These are phyloP conservation scores for Anthoscopus minutus DNA, from an alignment of 2,113 vertebrate species.

Conservation along the genomic window DNA sequence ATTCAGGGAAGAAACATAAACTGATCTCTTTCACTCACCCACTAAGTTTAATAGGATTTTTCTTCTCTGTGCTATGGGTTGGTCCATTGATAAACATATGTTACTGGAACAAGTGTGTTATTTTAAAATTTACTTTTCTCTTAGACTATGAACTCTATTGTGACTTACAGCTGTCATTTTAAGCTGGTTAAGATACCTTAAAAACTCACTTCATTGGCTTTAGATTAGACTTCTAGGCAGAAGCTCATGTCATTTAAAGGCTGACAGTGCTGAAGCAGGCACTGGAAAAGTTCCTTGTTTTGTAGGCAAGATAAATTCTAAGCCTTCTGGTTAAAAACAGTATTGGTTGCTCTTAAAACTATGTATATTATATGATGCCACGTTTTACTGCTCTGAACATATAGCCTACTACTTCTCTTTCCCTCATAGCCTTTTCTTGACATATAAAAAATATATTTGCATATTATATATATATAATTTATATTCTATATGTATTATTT, in stretches of 20 bases:
- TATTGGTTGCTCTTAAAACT: background rate
- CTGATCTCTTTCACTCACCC: conserved; percentile 34
- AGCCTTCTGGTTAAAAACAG: background rate
- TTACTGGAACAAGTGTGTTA: background rate
- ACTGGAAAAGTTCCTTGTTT: background rate
- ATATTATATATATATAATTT: background rate
- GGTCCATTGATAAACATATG: background rate
- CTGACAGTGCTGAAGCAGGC: background rate
- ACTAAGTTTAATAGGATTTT: background rate
- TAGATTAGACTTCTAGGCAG: background rate
- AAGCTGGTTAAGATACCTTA: background rate
- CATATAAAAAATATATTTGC: background rate
- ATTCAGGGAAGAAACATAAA: conserved; percentile 59
- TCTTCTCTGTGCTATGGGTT: background rate
- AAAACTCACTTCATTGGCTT: background rate
- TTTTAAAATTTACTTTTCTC: background rate
- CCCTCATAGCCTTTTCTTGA: background rate
- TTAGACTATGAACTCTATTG: background rate
- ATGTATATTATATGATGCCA: background rate
- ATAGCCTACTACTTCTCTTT: background rate
- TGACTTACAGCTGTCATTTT: background rate
- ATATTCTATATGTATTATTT: background rate
- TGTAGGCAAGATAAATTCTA: background rate
- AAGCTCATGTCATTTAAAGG: background rate
- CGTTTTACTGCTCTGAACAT: background rate